Evolutionary conservation across 2,888 invertebrate genomes (phyloP), one percentile per base, ranked within the genome.

Genomic region (Diogma glabrata): DNA sequence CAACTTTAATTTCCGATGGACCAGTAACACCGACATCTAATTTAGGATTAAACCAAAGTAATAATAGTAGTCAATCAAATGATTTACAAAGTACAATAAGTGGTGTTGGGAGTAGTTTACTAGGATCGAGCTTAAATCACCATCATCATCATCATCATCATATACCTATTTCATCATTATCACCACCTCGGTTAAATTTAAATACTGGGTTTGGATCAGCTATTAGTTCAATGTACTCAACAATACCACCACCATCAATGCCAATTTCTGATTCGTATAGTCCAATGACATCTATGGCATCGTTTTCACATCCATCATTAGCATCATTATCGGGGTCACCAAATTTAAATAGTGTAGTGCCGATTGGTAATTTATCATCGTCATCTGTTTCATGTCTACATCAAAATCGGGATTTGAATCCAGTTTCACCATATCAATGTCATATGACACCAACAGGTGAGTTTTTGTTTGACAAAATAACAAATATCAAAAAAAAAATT

Each of bases 261-360:
- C 76, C 81, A 57, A 84, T 84, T 75, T 72, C 81, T 26, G 87
- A 86, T 60, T 78, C 83, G 20, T 87, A 87, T 67, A 69, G 69
- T 51, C 63, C 69, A 28, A 66, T 68, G 58, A 59, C 67, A 20
- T 64, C 67, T 26, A 66, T 69, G 60, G 60, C 70, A 20, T 64
- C 61, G 46, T 69, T 70, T 52, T 62, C 64, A 8, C 69, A 70
- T 60, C 60, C 67, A 20, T 60, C 66, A 26, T 60, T 65, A 8
- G 55, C 65, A 2, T 57, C 66, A 45, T 63, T 66, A 49, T 60
- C 66, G 20, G 60, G 64, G 16, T 57, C 58, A 28, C 63, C 67
- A 12, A 63, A 58, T 43, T 57, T 60, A 28, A 57, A 59, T 47
- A 55, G 59, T 30, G 23, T 46, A 12, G 58, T 59, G 1, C 58